Evolutionary conservation across 2,797 vertebrate genomes (phyloP), one percentile per base, ranked within the genome.

Genomic region (Capromys pilorides): DNA sequence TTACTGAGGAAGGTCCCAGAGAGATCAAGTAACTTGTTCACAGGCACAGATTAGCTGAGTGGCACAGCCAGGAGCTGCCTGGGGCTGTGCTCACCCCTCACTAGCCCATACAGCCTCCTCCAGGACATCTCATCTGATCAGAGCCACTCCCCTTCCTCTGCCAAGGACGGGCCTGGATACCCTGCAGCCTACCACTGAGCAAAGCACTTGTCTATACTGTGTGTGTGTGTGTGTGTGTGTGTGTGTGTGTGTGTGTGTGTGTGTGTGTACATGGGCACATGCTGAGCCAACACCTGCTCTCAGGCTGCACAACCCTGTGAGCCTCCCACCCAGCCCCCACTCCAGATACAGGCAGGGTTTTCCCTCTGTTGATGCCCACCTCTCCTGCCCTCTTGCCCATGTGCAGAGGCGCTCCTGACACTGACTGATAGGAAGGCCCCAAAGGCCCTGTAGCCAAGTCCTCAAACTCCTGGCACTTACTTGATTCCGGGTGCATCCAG

Each of bases 401-500:
- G 2, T 57, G 11, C 0, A 0, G 13, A 39, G 59, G 12, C 4
- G 79, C 66, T 10, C 77, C 28, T 5, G 28, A 16, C 69, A 45
- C 57, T 8, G 67, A 45, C 62, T 11, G 75, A 21, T 61, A 4
- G 6, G 33, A 41, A 10, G n/a, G 13, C n/a, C 1, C 78, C 0
- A 5, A 26, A 13, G 54, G 41, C 8, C 62, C 45, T 9, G 1
- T 0, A 2, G 57, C 24, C 2, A 1, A 1, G 5, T 2, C 21
- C 77, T 3, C 0, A 0, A 59, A 10, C 5, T 22, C 14, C n/a
- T 2, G 86, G 83, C 12, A 95, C 97, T 97, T 78, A 99, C 99
- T 98, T 99, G 97, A 99, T 98, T 31, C 98, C 99, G 6, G 99
- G 99, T 66, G 97, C 98, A 96, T 99, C 99, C 97, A 99, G 97